Base-by-base conservation (phyloP, 2,888 invertebrate species). In the Brassicogethes aeneus region DNA sequence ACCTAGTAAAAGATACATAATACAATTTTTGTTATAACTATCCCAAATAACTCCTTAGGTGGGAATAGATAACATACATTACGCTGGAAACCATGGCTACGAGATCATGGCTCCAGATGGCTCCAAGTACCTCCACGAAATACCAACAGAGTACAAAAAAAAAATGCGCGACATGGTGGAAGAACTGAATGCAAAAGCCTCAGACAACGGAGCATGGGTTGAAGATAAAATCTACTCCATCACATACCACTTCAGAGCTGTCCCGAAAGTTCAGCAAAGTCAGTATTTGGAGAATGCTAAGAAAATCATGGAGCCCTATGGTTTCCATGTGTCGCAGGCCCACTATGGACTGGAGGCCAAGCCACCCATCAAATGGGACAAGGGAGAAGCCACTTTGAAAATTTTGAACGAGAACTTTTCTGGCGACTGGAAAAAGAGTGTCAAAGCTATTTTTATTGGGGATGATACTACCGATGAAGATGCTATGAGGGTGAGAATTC, bases 311-410 rank as follows among this genome's bases (percentile, higher is more conserved):
- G 76, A 77, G 42, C 77, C 76, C 7, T 77, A 81, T 2, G 86
- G 88, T 1, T 90, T 91, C 68, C 77, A 78, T 50, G 81, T 87
- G 1, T 83, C 82, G 32, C 75, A 80, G 32, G 86, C 89, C 16
- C 87, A 89, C 59, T 87, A 88, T 59, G 90, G 90, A 0, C 71
- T 91, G 10, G 91, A 92, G 64, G 90, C 90, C 0, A 81, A 86
- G 48, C 91, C 91, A 3, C 90, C 90, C 1, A 89, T 92, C 0
- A 79, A 86, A 57, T 92, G 91, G 91, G 86, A 91, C 65, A 91
- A 91, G 66, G 87, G 82, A 49, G 81, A 88, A 17, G 91, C 91
- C 5, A 86, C 88, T 1, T 85, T 91, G 59, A 87, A 91, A 63
- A 90, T 91, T 53, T 66, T 92, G 44, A 76, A 91, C 43, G 88